phyloP scores from a whole-genome alignment of 2,888 invertebrate species.

The Allolobophora icterica region DNA sequence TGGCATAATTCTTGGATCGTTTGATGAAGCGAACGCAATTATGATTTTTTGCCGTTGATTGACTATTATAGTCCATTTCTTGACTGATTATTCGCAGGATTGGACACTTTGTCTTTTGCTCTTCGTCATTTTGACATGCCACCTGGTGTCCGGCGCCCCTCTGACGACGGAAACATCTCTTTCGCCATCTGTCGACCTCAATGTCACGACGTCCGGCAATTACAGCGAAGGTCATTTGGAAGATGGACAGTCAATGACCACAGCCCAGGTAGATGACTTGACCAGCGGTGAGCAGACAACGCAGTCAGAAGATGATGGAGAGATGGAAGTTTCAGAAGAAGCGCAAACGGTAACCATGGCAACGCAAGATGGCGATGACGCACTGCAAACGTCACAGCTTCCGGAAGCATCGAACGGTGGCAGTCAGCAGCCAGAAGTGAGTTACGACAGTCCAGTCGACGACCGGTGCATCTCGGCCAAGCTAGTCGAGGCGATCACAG shows the following conservation, averaged over 20 bases:
- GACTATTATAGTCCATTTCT: neutral
- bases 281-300: too few species aligned
- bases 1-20: too few species aligned
- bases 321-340: neutral
- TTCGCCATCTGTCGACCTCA: neutral
- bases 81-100: neutral
- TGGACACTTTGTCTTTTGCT: neutral
- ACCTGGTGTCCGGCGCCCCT: conserved; percentile 5
- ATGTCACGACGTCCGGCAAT: conserved; percentile 8
- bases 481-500: neutral
- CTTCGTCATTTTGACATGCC: neutral
- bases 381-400: too few species aligned
- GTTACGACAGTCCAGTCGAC: conserved; percentile 19
- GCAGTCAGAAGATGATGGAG: neutral
- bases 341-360: too few species aligned
- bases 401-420: neutral
- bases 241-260: neutral
- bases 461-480: neutral
- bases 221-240: neutral
- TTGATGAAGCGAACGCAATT: too few species aligned
- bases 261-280: neutral
- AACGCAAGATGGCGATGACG: too few species aligned
- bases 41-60: too few species aligned
- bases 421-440: neutral
- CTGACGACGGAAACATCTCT: neutral